These are phyloP conservation scores for Ia io DNA, from an alignment of 2,113 vertebrate genomes.

Conservation along the genomic window DNA sequence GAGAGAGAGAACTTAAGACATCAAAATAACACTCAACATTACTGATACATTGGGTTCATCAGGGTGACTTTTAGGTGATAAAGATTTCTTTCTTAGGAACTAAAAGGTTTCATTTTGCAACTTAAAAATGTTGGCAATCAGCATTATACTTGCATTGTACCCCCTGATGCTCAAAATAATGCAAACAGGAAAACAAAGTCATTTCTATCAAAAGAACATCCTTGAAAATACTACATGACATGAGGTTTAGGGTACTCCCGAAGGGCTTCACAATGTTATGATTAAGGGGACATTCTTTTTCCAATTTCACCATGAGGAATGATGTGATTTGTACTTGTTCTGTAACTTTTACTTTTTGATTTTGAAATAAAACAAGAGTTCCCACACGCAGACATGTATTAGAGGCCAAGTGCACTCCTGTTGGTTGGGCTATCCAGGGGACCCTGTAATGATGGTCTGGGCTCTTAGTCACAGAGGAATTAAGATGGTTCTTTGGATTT, in stretches of 20 bases:
- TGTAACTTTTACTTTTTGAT: neutral
- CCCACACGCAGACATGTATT: neutral
- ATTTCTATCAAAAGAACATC: neutral
- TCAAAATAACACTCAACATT: neutral
- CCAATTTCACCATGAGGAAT: neutral
- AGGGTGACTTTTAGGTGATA: conserved; percentile 29
- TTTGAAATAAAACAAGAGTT: neutral
- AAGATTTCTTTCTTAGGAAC: neutral
- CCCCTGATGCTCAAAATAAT: neutral
- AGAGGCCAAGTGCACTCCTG: neutral
- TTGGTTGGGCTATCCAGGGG: neutral
- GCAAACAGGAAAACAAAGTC: neutral
- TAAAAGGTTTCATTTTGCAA: neutral
- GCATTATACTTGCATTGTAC: no score
- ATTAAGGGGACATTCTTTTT: neutral
- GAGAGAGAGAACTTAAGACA: neutral
- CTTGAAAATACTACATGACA: neutral
- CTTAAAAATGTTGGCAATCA: neutral
- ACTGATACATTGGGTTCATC: conserved; percentile 12
- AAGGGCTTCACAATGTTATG: neutral
- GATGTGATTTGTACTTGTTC: neutral
- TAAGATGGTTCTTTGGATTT: neutral
- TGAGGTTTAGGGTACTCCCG: neutral
- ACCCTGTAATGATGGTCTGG: neutral
- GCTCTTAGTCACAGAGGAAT: neutral